These are phyloP conservation scores for Vombatus ursinus DNA, from an alignment of 2,113 vertebrate genomes.

Conservation along the genomic window DNA sequence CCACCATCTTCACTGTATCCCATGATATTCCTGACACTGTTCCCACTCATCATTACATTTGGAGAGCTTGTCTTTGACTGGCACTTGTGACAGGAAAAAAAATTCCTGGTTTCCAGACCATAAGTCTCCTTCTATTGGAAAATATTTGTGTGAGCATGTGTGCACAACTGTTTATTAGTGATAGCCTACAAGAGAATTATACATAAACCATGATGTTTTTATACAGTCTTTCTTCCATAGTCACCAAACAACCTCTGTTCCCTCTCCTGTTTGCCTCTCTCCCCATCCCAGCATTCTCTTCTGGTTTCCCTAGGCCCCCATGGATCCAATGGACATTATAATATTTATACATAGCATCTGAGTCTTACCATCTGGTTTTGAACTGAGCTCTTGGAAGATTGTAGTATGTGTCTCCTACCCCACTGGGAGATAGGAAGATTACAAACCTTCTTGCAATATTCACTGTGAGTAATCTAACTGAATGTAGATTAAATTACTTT, in stretches of 20 bases:
- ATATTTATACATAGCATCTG: slow-evolving; percentile 40
- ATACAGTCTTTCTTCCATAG: background rate
- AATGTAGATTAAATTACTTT: slow-evolving; percentile 7
- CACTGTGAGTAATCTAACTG: slow-evolving; percentile 29
- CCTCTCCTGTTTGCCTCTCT: background rate
- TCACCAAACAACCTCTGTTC: background rate
- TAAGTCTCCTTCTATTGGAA: background rate
- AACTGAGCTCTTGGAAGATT: slow-evolving; percentile 7
- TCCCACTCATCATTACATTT: background rate
- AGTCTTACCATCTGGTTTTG: slow-evolving; percentile 31
- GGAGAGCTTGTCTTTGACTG: background rate
- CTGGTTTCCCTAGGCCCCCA: background rate
- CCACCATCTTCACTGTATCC: background rate
- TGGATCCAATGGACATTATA: background rate
- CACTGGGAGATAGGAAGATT: background rate
- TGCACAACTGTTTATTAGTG: background rate
- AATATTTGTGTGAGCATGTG: background rate
- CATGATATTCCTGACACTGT: no score
- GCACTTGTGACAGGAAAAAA: background rate
- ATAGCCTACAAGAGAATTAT: background rate
- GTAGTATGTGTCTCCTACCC: background rate
- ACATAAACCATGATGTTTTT: background rate
- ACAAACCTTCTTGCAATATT: slow-evolving; percentile 33
- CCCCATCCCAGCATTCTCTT: background rate
- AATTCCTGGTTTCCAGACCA: background rate